Conservation (phyloP, 2,113 vertebrate genomes). For the Phrynosoma blainvillii region DNA sequence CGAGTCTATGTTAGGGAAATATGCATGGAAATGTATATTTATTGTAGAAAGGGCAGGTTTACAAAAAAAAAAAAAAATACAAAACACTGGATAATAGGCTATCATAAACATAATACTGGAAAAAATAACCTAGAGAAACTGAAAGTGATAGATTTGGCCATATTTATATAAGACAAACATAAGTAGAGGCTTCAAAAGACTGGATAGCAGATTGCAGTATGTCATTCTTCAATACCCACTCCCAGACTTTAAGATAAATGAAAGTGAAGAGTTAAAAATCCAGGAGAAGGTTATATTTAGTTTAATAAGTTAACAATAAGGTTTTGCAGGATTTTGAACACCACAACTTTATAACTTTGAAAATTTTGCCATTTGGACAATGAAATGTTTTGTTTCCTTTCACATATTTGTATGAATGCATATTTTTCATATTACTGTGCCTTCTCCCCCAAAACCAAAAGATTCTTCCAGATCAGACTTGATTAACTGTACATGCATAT, state of each 20-base stretch:
- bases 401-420: conserved; percentile 38
- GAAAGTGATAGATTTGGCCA: neutral
- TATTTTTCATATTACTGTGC: conserved; percentile 44
- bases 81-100: no score
- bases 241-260: neutral
- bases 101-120: neutral
- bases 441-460: conserved; percentile 59
- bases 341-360: conserved; percentile 3
- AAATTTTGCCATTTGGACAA: neutral
- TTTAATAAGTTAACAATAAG: neutral
- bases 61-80: no score
- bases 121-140: neutral
- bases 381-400: conserved; percentile 38
- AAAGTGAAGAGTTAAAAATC: neutral
- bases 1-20: no score
- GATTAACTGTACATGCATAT: conserved; percentile 44
- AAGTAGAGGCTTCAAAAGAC: neutral
- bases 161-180: neutral
- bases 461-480: conserved; percentile 37
- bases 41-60: no score
- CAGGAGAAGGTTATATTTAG: neutral
- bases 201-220: neutral
- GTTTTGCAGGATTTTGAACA: neutral
- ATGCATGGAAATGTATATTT: no score
- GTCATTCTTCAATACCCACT: neutral